These are phyloP conservation scores for Myiozetetes cayanensis DNA, from an alignment of 2,113 vertebrate species.

Conservation along the genomic window DNA sequence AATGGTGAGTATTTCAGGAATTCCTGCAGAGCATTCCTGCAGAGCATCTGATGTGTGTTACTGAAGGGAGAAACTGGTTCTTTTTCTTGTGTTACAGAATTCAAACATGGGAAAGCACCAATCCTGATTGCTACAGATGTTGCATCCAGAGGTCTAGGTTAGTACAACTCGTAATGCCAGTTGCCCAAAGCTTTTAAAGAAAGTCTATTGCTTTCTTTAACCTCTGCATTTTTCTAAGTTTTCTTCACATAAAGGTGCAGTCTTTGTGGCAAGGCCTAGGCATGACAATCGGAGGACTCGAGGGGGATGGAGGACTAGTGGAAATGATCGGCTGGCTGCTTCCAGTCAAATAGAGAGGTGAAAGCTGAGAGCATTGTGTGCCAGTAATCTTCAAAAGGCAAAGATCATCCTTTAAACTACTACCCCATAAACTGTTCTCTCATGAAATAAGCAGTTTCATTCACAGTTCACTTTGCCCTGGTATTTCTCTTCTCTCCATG, in stretches of 20 bases:
- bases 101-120: slow-evolving; percentile 97
- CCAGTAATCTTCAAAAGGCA: slow-evolving; percentile 99
- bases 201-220: slow-evolving; percentile 99
- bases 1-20: slow-evolving; percentile 79
- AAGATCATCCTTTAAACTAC: slow-evolving; percentile 86
- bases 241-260: slow-evolving; percentile 99
- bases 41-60: accelerated
- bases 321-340: slow-evolving; percentile 98
- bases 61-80: background rate
- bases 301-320: slow-evolving; percentile 99
- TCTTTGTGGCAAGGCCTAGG: slow-evolving; percentile 99
- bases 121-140: slow-evolving; percentile 99
- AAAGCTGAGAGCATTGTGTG: slow-evolving; percentile 95
- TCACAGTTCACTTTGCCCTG: slow-evolving; percentile 91
- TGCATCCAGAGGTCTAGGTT: slow-evolving; percentile 97
- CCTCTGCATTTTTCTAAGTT: slow-evolving; percentile 99
- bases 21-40: background rate
- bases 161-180: slow-evolving; percentile 80
- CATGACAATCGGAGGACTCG: slow-evolving; percentile 99
- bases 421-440: slow-evolving; percentile 92
- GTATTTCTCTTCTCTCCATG: slow-evolving; percentile 86
- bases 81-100: slow-evolving; percentile 78
- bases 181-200: slow-evolving; percentile 92
- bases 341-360: slow-evolving; percentile 99
- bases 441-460: slow-evolving; percentile 77